Base-by-base conservation (phyloP, 2,888 invertebrate genomes). In the Leucoptera coffeella region DNA sequence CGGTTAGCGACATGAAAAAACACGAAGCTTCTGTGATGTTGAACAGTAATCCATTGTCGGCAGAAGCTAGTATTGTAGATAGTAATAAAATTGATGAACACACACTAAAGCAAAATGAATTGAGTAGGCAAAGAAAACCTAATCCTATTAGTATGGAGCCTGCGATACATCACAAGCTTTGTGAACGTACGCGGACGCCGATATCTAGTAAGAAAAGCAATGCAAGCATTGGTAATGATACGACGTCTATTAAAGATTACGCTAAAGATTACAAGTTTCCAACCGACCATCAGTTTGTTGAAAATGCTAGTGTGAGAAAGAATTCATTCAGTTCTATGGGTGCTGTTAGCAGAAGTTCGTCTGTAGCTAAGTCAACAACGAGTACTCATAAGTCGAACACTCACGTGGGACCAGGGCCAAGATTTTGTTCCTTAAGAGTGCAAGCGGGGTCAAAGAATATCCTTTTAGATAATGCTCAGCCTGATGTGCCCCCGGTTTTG, bases 391-490 rank as follows among this genome's bases (percentile, higher is more conserved):
- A 65, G 38, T 71, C 67, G 23, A 64, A 57, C 30, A 59, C 55
- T 10, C 65, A 64, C 40, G 67, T 72, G 1, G 72, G 72, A 2
- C 72, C 72, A 8, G 85, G 85, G 2, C 85, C 87, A 2, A 72
- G 86, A 33, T 79, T 84, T 39, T 87, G 86, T 42, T 82, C 86
- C 27, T 73, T 87, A 43, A 73, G 85, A 19, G 74, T 86, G 40
- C 85, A 85, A 41, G 80, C 80, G 4, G 85, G 85, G 4, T 83
- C 85, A 8, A 85, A 82, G 45, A 88, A 87, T 47, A 85, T 88
- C 40, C 58, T 88, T 4, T 59, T 88, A 13, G 87, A 87, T 50
- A 87, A 85, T 40, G 81, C 82, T 15, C 82, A 83, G 38, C 78
- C 81, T 23, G 75, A 75, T 35, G 75, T 82, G 14, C 78, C 82